Evolutionary conservation across 2,888 invertebrate genomes (phyloP).

Genomic region (Euzetes globulus): DNA sequence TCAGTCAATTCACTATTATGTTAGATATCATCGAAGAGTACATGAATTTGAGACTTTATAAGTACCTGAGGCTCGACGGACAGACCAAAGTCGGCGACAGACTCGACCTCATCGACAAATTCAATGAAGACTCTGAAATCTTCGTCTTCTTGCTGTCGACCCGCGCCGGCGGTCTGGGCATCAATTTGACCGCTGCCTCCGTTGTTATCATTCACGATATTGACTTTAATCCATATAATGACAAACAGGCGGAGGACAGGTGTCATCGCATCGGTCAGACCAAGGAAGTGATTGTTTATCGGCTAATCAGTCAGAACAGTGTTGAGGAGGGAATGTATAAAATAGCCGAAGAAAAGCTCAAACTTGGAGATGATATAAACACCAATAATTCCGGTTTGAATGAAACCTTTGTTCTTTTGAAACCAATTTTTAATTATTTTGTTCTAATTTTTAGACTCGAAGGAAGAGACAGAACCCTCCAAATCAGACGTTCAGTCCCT

Average conservation of each 20-base stretch:
- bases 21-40: conserved; percentile 86
- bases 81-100: conserved; percentile 73
- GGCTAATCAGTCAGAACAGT: conserved; percentile 73
- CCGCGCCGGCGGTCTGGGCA: conserved; percentile 88
- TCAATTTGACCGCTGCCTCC: conserved; percentile 88
- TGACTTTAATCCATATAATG: conserved; percentile 97
- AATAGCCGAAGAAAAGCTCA: conserved; percentile 81
- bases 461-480: no score
- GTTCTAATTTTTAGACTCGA: no score
- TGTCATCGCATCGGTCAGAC: conserved; percentile 60
- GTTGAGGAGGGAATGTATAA: conserved; percentile 88
- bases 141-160: conserved; percentile 88
- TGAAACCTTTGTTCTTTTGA: background rate
- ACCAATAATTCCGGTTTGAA: background rate
- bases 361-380: conserved; percentile 73
- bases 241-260: conserved; percentile 86
- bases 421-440: no score
- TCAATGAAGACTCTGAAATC: conserved; percentile 66
- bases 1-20: conserved; percentile 94
- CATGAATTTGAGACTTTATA: conserved; percentile 62
- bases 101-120: conserved; percentile 84
- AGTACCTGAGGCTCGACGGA: conserved; percentile 78
- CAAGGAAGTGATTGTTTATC: conserved; percentile 72
- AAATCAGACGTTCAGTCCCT: no score
- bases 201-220: conserved; percentile 94